Conservation (phyloP, 1,140 invertebrate species). For the Capitella teleta region DNA sequence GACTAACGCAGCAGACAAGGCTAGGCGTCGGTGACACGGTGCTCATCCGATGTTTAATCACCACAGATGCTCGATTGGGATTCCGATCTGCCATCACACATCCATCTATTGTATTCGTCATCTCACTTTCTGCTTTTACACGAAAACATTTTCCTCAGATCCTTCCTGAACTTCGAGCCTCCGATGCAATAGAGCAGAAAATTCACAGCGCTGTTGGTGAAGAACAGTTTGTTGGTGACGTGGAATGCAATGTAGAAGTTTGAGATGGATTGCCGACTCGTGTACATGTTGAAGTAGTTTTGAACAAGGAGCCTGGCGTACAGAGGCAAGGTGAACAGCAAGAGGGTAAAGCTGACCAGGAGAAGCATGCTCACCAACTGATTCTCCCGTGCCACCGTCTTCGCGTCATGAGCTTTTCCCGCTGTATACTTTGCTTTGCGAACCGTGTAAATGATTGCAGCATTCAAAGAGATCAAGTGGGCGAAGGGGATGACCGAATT, state of each 20-base stretch:
- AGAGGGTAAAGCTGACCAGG: slow-evolving; percentile 4
- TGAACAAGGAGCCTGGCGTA: neutral
- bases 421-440: too few relatives aligned
- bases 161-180: slow-evolving; percentile 1
- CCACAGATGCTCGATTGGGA: too few relatives aligned
- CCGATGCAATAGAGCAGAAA: slow-evolving; percentile 6
- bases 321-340: neutral
- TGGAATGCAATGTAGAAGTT: neutral
- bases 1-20: too few relatives aligned
- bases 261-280: neutral
- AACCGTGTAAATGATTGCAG: neutral
- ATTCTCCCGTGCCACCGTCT: too few relatives aligned
- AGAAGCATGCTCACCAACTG: too few relatives aligned
- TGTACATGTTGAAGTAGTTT: neutral
- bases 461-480: neutral
- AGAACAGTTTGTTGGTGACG: neutral
- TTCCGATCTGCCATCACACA: too few relatives aligned
- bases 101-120: too few relatives aligned
- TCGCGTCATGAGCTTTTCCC: too few relatives aligned
- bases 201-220: slow-evolving; percentile 1
- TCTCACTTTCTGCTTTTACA: too few relatives aligned
- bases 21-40: too few relatives aligned
- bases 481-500: slow-evolving; percentile 1
- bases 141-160: neutral
- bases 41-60: too few relatives aligned